Conservation (phyloP, 2,888 invertebrate genomes). For the Apamea epomidion region DNA sequence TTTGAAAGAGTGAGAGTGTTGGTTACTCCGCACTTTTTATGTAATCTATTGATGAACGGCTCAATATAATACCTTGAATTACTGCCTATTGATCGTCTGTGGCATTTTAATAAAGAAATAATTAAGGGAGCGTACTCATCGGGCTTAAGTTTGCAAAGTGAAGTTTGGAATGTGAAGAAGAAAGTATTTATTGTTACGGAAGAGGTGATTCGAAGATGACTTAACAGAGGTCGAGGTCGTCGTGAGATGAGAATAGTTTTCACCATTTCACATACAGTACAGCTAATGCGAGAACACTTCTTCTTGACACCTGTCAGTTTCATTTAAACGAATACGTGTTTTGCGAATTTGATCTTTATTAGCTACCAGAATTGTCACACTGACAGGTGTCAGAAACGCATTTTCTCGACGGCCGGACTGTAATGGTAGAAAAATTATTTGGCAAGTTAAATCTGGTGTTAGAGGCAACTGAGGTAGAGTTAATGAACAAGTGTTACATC, state of each 20-base stretch:
- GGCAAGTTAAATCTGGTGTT: background rate
- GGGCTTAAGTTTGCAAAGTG: conserved; percentile 10
- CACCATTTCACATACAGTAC: background rate
- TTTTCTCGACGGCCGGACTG: too few species aligned
- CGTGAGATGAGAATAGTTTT: background rate
- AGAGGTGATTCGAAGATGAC: background rate
- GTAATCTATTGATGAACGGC: conserved; percentile 27
- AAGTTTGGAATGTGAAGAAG: background rate
- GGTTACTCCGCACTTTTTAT: conserved; percentile 50
- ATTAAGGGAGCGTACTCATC: background rate
- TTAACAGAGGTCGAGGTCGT: conserved; percentile 1
- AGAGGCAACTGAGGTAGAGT: background rate
- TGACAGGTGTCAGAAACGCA: too few species aligned
- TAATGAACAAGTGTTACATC: background rate
- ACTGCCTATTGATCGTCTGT: conserved; percentile 2
- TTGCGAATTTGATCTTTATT: background rate
- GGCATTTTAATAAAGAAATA: background rate
- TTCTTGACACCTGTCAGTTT: too few species aligned
- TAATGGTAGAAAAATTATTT: background rate
- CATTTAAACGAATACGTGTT: too few species aligned
- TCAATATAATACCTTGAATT: conserved; percentile 20
- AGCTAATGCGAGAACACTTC: background rate
- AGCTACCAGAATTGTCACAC: background rate
- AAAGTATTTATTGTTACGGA: background rate
- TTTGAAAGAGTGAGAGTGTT: conserved; percentile 40